Conservation (phyloP, 2,797 vertebrate species). For the Argentina silus region DNA sequence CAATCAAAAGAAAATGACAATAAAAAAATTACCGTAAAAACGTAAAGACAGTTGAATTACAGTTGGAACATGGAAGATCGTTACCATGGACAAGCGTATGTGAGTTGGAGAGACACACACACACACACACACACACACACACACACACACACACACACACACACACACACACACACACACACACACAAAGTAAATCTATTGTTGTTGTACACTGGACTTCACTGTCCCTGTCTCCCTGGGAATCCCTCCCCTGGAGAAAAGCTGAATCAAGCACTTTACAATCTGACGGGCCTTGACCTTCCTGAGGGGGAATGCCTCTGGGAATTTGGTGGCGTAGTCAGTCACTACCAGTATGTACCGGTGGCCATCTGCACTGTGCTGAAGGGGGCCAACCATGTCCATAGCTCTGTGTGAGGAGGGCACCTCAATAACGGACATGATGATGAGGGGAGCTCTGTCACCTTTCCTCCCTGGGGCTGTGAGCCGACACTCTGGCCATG, state of each 20-base stretch:
- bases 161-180: too few species aligned
- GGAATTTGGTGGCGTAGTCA: not conserved
- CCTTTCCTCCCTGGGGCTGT: constrained; percentile 1
- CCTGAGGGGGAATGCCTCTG: not conserved
- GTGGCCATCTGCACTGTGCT: not conserved
- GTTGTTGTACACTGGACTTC: too few species aligned
- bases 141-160: too few species aligned
- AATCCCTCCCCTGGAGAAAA: not conserved
- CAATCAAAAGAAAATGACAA: too few species aligned
- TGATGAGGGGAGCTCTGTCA: constrained; percentile 14
- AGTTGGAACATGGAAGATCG: too few species aligned
- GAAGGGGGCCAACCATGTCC: constrained; percentile 28
- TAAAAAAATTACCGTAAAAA: too few species aligned
- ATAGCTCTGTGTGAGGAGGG: constrained; percentile 18
- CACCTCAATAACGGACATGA: constrained; percentile 11
- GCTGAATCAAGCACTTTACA: not conserved
- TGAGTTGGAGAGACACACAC: too few species aligned
- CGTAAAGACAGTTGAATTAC: not conserved
- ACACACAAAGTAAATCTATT: too few species aligned
- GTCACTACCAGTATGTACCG: constrained; percentile 1
- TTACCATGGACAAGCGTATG: too few species aligned
- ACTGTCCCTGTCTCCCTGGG: not conserved
- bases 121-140: too few species aligned
- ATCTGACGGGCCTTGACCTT: not conserved
- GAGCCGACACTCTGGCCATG: too few species aligned